Evolutionary conservation across 1,140 invertebrate species (phyloP).

Genomic region (Hyles vespertilio): DNA sequence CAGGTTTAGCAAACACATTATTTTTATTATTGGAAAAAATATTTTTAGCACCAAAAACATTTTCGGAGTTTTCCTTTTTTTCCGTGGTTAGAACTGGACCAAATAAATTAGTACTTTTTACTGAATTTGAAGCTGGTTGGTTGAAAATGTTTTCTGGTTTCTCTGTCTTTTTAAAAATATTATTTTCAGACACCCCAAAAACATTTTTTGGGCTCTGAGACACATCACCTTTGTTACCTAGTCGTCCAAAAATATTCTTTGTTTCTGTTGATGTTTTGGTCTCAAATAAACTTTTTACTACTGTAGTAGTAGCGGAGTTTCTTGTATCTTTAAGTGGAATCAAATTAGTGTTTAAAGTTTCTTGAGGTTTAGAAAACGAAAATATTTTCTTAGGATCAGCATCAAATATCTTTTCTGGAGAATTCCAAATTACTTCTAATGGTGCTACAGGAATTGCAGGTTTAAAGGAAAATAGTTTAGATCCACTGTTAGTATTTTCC

Average conservation of each 20-base stretch:
- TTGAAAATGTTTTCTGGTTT: not conserved
- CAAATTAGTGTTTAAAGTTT: conserved; percentile 21
- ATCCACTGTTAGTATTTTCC: conserved; percentile 16
- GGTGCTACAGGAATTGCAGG: conserved; percentile 50
- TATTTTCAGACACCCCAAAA: conserved; percentile 9
- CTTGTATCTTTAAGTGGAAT: conserved; percentile 22
- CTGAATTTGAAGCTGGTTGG: not conserved
- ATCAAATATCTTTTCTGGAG: conserved; percentile 49
- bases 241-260: conserved; percentile 18
- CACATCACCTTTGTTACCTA: conserved; percentile 6
- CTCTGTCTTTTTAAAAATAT: not conserved
- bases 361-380: conserved; percentile 61
- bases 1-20: conserved; percentile 35
- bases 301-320: conserved; percentile 19
- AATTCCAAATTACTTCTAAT: conserved; percentile 40
- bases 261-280: conserved; percentile 3
- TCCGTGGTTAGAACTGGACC: conserved; percentile 2
- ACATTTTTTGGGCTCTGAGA: conserved; percentile 17
- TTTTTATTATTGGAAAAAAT: conserved; percentile 13
- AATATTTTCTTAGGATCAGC: conserved; percentile 43
- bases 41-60: conserved; percentile 20
- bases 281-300: conserved; percentile 16
- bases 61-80: conserved; percentile 1
- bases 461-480: conserved; percentile 49
- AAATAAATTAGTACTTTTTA: conserved; percentile 5